Evolutionary conservation across 2,888 invertebrate species (phyloP).

Genomic region (Ypsolopha sequella): DNA sequence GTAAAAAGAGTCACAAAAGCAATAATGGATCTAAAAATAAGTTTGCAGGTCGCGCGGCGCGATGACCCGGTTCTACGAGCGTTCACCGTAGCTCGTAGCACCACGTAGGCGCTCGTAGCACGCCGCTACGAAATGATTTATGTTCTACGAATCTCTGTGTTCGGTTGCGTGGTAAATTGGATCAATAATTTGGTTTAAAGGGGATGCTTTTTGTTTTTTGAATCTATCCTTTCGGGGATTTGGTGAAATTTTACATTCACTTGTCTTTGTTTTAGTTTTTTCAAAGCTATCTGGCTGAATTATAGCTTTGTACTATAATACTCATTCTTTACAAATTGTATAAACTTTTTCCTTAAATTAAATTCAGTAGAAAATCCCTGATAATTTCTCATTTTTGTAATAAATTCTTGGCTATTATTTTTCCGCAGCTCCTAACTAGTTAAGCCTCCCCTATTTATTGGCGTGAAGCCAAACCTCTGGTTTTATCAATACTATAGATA

Average conservation of each 20-base stretch:
- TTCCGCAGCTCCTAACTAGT: not conserved
- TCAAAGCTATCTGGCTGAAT: too few species aligned
- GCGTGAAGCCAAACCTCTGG: not conserved
- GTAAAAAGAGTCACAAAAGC: slow-evolving; percentile 6
- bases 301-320: too few species aligned
- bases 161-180: too few species aligned
- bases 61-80: slow-evolving; percentile 10
- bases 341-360: too few species aligned
- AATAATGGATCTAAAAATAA: slow-evolving; percentile 9
- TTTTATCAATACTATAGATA: not conserved
- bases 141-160: too few species aligned
- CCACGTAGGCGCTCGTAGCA: slow-evolving; percentile 8
- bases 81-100: slow-evolving; percentile 15
- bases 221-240: too few species aligned
- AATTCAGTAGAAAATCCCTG: too few species aligned
- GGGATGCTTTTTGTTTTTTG: too few species aligned
- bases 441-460: not conserved
- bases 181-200: too few species aligned
- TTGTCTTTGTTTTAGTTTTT: too few species aligned
- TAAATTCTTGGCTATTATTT: not conserved
- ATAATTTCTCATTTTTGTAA: not conserved
- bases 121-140: not conserved
- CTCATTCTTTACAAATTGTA: too few species aligned
- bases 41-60: not conserved
- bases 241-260: too few species aligned